Evolutionary conservation across 2,888 invertebrate genomes (phyloP).

Genomic region (Didymodactylos carnosus): DNA sequence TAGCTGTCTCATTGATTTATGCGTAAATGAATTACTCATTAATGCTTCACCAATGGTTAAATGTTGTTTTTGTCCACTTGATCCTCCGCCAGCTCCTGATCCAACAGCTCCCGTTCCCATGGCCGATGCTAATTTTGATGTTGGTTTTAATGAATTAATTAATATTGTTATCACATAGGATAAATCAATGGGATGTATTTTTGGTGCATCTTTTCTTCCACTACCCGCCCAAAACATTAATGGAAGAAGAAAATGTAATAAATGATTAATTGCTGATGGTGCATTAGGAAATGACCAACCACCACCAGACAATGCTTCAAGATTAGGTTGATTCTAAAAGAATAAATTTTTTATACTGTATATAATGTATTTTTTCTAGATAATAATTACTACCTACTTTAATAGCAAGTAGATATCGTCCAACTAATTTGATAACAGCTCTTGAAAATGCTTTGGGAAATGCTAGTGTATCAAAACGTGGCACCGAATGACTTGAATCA

Average conservation of each 20-base stretch:
- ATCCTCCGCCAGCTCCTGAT: neutral
- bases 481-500: neutral
- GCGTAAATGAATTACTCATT: neutral
- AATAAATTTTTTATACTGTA: neutral
- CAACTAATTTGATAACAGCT: conserved; percentile 8
- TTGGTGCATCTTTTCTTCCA: conserved; percentile 51
- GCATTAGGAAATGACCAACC: neutral
- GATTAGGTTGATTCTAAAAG: neutral
- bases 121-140: conserved; percentile 18
- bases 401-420: conserved; percentile 2
- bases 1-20: neutral
- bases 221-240: conserved; percentile 10
- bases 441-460: conserved; percentile 7
- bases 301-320: neutral
- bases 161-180: conserved; percentile 71
- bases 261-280: conserved; percentile 5
- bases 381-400: neutral
- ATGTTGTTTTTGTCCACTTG: neutral
- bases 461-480: neutral
- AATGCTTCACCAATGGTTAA: neutral
- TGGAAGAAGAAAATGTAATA: conserved; percentile 9
- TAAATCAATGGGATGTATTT: conserved; percentile 68
- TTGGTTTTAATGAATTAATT: conserved; percentile 56
- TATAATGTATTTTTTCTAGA: neutral
- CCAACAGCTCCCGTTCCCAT: neutral